Evolutionary conservation across 2,113 vertebrate genomes (phyloP), one percentile per base, ranked within the genome.

Genomic region (Triplophysa tibetana): DNA sequence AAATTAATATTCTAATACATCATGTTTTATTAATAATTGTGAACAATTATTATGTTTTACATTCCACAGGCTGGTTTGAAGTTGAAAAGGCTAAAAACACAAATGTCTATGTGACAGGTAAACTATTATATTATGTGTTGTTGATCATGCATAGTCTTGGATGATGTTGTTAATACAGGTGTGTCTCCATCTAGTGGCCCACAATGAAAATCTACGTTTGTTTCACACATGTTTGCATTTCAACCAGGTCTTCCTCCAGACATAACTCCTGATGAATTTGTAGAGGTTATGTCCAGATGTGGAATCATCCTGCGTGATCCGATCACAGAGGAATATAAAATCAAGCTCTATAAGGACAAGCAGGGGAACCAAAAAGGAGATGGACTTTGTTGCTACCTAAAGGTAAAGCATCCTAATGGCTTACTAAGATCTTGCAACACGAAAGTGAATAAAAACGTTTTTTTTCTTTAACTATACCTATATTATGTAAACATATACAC

Each of bases 291-390:
- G 97, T 95, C 96, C 8, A 98, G 96, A 84, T 98, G 96, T 73
- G 97, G 97, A 24, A 98, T 98, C 78, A 93, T 99, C 72, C 97
- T 99, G 96, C 88, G 95, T 81, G 96, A 98, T 89, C 96, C 95
- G 82, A 89, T 95, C 56, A 95, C 94, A 1, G 97, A 98, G 81
- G 96, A 99, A 77, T 97, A 94, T 87, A 99, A 99, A 87, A 93
- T 98, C 79, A 99, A 98, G 85, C 95, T 99, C 19, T 99, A 98
- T 88, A 98, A 95, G 90, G 98, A 99, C 89, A 92, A 90, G 78
- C 92, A 97, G 56, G 97, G 97, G 68, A 98, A 98, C 87, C 95
- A 96, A 80, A 99, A 99, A 90, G 98, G 98, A 80, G 98, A 98
- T 12, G 97, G 97, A 5, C 94, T 99, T 78, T 99, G 98, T 90